phyloP scores from a whole-genome alignment of 1,140 invertebrate species.

The Hirudo medicinalis region DNA sequence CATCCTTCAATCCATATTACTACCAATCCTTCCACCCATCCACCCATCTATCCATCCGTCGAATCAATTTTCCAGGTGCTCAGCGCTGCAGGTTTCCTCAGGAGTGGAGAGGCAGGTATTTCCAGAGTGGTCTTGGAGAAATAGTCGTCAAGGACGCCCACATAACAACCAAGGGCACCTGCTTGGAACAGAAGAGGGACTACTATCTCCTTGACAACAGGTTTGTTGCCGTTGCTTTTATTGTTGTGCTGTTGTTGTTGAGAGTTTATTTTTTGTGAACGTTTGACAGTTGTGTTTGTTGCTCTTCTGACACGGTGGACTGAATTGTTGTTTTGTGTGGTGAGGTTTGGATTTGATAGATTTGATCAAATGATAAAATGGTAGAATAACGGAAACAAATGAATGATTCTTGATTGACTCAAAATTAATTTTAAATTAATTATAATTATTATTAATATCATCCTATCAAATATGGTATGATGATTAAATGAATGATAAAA shows the following conservation, averaged over 20 bases:
- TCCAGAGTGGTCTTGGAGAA: slow-evolving; percentile 21
- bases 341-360: neutral
- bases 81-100: slow-evolving; percentile 16
- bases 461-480: too few relatives aligned
- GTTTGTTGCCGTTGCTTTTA: slow-evolving; percentile 8
- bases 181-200: slow-evolving; percentile 21
- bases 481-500: too few relatives aligned
- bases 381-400: neutral
- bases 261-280: neutral
- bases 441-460: slow-evolving; percentile 5
- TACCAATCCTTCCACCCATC: neutral
- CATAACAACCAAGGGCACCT: slow-evolving; percentile 20
- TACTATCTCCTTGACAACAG: slow-evolving; percentile 21
- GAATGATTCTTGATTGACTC: too few relatives aligned
- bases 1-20: neutral
- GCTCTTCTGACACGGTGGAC: neutral
- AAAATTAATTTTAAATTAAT: too few relatives aligned
- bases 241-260: neutral
- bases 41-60: slow-evolving; percentile 1
- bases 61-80: neutral
- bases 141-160: slow-evolving; percentile 7
- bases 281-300: neutral
- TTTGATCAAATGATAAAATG: neutral
- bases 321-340: neutral
- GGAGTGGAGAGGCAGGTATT: slow-evolving; percentile 20